Conservation (phyloP, 2,888 invertebrate species). For the Nymphalis c-album region DNA sequence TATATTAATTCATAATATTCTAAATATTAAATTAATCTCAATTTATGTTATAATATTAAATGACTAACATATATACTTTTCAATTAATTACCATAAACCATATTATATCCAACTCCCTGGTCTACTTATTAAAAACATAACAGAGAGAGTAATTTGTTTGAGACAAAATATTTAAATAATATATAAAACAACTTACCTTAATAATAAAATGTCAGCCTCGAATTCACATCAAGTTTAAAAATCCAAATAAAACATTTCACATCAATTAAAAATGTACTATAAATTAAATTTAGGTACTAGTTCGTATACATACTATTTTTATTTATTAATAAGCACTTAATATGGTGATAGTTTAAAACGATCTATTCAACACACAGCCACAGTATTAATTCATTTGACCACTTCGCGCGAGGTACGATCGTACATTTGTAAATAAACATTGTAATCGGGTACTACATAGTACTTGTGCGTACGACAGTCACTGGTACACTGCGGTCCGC, state of each 20-base stretch:
- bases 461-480: slow-evolving; percentile 33
- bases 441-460: slow-evolving; percentile 4
- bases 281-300: too few species aligned
- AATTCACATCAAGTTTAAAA: not conserved
- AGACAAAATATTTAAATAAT: not conserved
- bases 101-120: too few species aligned
- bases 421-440: slow-evolving; percentile 36
- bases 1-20: too few species aligned
- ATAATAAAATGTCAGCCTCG: not conserved
- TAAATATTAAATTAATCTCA: too few species aligned
- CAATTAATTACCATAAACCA: too few species aligned
- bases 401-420: slow-evolving; percentile 7
- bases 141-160: not conserved
- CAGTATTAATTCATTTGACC: not conserved
- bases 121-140: not conserved
- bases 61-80: too few species aligned
- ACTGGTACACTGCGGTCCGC: slow-evolving; percentile 38
- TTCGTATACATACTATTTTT: too few species aligned
- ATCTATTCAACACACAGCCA: not conserved
- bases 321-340: too few species aligned
- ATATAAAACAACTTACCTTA: not conserved
- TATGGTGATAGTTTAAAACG: not conserved
- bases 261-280: not conserved
- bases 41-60: too few species aligned
- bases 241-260: not conserved